Percentiles rank a stretch among this genome's conserved stretches.
These are phyloP conservation scores for Aphrophora alni DNA, from an alignment of 2,888 invertebrate species.

Conservation along the genomic window DNA sequence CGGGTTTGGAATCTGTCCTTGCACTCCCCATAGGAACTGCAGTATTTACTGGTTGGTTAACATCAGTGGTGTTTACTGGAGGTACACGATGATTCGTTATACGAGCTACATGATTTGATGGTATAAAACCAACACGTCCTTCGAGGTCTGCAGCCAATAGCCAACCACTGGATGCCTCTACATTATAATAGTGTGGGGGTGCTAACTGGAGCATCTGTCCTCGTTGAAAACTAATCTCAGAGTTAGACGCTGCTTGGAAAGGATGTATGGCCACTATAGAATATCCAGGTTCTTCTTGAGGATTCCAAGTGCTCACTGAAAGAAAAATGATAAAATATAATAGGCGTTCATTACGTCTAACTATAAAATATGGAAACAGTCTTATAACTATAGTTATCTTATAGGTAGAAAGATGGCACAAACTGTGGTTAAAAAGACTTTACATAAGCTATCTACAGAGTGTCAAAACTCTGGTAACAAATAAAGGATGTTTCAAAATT, in stretches of 20 bases:
- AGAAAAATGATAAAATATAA: background rate
- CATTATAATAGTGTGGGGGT: slow-evolving; percentile 53
- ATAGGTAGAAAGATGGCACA: too few relatives aligned
- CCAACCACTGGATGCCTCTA: slow-evolving; percentile 63
- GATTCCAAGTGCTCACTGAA: background rate
- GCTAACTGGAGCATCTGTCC: slow-evolving; percentile 70
- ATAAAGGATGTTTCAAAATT: too few relatives aligned
- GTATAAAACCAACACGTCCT: slow-evolving; percentile 67
- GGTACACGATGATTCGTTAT: background rate
- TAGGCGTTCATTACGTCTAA: too few relatives aligned
- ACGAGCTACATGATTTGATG: slow-evolving; percentile 52
- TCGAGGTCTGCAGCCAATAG: slow-evolving; percentile 67
- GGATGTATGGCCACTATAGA: slow-evolving; percentile 74
- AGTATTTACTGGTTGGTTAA: too few relatives aligned
- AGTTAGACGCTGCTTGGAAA: slow-evolving; percentile 72
- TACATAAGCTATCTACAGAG: too few relatives aligned
- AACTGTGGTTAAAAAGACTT: too few relatives aligned
- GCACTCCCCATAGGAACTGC: too few relatives aligned
- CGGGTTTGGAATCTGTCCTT: too few relatives aligned
- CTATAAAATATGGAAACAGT: too few relatives aligned
- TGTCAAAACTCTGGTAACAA: too few relatives aligned
- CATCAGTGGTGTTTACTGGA: too few relatives aligned
- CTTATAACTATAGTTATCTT: too few relatives aligned
- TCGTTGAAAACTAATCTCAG: slow-evolving; percentile 78
- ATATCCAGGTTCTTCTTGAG: slow-evolving; percentile 45